Conservation (phyloP, 2,888 invertebrate genomes). For the Nemoura dubitans region DNA sequence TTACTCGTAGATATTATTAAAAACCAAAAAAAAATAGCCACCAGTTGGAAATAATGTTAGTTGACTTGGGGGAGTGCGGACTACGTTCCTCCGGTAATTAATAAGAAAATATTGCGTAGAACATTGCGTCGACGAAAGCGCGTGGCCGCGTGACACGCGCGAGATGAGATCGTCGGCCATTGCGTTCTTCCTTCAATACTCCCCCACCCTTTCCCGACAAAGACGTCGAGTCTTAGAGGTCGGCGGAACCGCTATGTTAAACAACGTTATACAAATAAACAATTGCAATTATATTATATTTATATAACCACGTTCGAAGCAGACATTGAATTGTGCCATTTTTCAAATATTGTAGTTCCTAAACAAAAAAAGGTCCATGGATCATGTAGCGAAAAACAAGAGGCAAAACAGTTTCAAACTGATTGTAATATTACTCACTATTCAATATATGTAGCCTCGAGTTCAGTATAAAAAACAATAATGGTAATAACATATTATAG, state of each 20-base stretch:
- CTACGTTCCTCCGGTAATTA: constrained; percentile 59
- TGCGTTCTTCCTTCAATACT: constrained; percentile 30
- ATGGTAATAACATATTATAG: background rate
- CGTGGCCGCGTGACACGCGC: background rate
- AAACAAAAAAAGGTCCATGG: background rate
- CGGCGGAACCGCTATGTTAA: background rate
- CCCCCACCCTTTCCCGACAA: background rate
- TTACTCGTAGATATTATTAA: constrained; percentile 50
- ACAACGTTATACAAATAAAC: too few species aligned
- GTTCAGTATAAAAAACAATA: background rate
- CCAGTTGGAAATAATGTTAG: constrained; percentile 47
- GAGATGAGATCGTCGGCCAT: too few species aligned
- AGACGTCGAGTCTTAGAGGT: background rate
- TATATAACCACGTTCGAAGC: too few species aligned
- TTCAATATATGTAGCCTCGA: background rate
- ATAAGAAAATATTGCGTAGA: background rate
- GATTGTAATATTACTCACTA: background rate
- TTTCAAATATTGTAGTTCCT: background rate
- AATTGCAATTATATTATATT: too few species aligned
- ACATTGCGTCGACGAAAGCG: background rate
- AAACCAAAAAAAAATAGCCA: constrained; percentile 40
- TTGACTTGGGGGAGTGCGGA: constrained; percentile 59
- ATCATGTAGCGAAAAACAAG: background rate
- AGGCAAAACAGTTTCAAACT: background rate
- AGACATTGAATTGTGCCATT: too few species aligned